Base-by-base conservation (phyloP, 2,113 vertebrate genomes). In the Nettapus auritus region DNA sequence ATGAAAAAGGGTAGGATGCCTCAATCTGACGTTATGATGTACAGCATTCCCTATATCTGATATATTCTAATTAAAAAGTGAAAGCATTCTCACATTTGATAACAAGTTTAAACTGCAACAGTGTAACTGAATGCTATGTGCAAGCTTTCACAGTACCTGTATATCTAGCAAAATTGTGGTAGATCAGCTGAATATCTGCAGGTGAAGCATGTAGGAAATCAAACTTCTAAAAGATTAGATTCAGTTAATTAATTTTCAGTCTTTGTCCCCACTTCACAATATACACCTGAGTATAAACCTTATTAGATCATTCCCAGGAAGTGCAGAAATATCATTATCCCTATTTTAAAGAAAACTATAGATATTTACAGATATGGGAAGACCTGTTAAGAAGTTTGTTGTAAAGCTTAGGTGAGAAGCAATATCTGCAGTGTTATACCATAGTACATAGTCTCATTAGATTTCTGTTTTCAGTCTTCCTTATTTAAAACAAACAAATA, bases 261-360 rank as follows among this genome's bases (percentile, higher is more conserved):
- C 4, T 73, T 76, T 67, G 11, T 25, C 52, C 26, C 28, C 6
- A 25, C 8, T 68, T 86, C 48, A 7, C 9, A 29, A 38, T 34
- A 15, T 8, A 13, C 46, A 26, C 4, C 38, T 74, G 60, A 53
- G 13, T 20, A 44, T 21, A 53, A 78, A 31, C 38, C 15, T 77
- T 75, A 63, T 3, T 42, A 0, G 0, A 23, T 17, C 23, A 29
- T 77, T 77, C 33, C 23, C 75, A 40, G 8, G 1, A 4, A 3
- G 0, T 56, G 18, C 8, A 89, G n/a, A 40, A 83, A 60, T 38
- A 55, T 11, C 12, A 63, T 50, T 34, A 33, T 50, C 31, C 17
- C 5, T 63, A 9, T 2, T 68, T 11, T 8, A 68, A 77, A 79
- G 56, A 57, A 36, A 57, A 57, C 6, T 42, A 59, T 28, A 60